phyloP scores from a whole-genome alignment of 2,113 vertebrate genomes.

The Calypte anna region DNA sequence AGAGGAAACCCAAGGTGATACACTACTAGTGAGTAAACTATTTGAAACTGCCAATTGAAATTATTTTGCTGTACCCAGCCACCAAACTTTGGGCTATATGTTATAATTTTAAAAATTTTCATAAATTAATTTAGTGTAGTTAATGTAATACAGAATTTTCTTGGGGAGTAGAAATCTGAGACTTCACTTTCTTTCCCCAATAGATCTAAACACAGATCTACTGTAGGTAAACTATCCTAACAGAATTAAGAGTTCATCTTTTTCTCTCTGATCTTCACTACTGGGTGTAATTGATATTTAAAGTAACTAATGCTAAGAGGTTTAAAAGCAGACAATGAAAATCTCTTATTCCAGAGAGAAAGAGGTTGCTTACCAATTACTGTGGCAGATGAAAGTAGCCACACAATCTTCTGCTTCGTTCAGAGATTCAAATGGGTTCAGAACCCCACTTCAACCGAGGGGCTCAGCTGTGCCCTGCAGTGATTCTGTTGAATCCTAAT shows the following conservation, averaged over 20 bases:
- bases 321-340: not conserved
- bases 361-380: not conserved
- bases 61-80: not conserved
- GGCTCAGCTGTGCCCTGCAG: rapidly evolving
- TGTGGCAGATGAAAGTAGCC: not conserved
- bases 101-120: not conserved
- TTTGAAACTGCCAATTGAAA: not conserved
- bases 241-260: not conserved
- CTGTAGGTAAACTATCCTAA: not conserved
- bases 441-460: not conserved
- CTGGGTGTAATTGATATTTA: not conserved
- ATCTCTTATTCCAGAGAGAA: not conserved
- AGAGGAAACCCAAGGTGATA: not conserved
- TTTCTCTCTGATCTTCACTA: not conserved
- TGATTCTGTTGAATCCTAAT: rapidly evolving
- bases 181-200: not conserved
- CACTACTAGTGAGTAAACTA: not conserved
- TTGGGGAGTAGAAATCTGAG: not conserved
- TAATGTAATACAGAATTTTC: not conserved
- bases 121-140: not conserved
- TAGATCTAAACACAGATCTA: not conserved
- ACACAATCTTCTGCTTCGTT: not conserved
- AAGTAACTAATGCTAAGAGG: not conserved
- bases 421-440: not conserved
- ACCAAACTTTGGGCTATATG: not conserved